Base-by-base conservation (phyloP, 1,140 invertebrate genomes). In the Aculops lycopersici region DNA sequence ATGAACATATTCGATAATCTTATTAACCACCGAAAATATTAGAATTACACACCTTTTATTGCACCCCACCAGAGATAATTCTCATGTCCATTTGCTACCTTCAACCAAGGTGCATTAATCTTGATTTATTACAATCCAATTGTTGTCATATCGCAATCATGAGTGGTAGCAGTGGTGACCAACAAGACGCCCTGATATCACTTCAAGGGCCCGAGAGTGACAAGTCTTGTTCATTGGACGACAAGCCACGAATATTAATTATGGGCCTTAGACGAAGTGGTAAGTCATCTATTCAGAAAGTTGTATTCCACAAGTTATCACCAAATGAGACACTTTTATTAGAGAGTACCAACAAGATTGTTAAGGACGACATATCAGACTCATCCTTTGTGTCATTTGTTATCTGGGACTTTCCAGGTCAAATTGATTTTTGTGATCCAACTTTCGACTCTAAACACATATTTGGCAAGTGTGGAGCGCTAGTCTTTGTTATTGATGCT, bases 301-400 rank as follows among this genome's bases (percentile, higher is more conserved):
- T 98, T 5, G 90, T 98, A 13, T 98, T 98, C 60, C 88, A 97
- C 53, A 97, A 98, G 64, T 95, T 97, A 79, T 90, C 86, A 12
- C 92, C 92, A 5, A 97, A 95, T 62, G 90, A 98, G 62, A 98
- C 92, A 3, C 60, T 98, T n/a, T 97, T 97, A 51, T 60, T 97
- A 31, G 90, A 95, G 58, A 88, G 81, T 48, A 98, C 88, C 41
- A 92, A 88, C 55, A 86, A 94, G 66, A 86, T 97, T 47, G 76
- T 88, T 2, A 94, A 92, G 64, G 84, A 95, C 61, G 81, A 63
- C 56, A 63, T 67, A 21, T 61, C 83, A 47, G 90, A 92, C 54
- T 76, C 83, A 44, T 92, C 86, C 50, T 98, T 97, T 67, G 84
- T 98, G 21, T 84, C 94, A 53, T 97, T 97, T 62, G 80, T 94